Conservation (phyloP, 2,888 invertebrate species). For the Ferdinandea cuprea region DNA sequence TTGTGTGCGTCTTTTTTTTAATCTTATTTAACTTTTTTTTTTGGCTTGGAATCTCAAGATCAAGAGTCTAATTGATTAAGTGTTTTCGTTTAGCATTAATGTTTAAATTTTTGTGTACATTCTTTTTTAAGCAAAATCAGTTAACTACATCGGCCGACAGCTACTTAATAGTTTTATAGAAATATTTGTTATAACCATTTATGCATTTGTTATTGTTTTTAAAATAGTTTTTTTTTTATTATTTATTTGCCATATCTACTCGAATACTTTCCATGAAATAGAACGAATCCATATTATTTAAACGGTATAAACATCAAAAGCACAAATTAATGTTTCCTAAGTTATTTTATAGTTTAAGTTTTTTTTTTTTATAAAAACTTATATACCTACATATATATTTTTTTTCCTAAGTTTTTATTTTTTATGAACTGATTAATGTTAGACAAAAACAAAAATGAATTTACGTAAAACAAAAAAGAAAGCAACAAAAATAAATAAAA, state of each 20-base stretch:
- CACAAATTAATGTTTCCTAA: conserved; percentile 68
- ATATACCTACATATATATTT: conserved; percentile 8
- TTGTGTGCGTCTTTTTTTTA: conserved; percentile 48
- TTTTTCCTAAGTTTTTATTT: conserved; percentile 38
- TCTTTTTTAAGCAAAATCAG: conserved; percentile 34
- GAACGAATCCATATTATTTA: conserved; percentile 47
- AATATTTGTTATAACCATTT: conserved; percentile 40
- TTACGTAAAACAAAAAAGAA: conserved; percentile 21
- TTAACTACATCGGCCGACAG: conserved; percentile 61
- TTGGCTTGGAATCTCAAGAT: conserved; percentile 64
- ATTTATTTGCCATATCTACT: conserved; percentile 57
- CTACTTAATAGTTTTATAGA: conserved; percentile 67
- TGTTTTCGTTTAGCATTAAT: conserved; percentile 48
- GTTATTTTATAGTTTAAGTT: conserved; percentile 63
- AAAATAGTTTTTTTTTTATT: conserved; percentile 33
- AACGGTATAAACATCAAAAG: conserved; percentile 44
- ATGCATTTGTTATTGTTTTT: conserved; percentile 62
- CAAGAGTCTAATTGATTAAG: conserved; percentile 44
- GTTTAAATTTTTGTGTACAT: conserved; percentile 44
- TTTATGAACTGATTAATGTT: conserved; percentile 73
- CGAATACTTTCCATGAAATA: conserved; percentile 69
- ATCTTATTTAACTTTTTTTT: conserved; percentile 22
- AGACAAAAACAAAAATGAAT: conserved; percentile 44
- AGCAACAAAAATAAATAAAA: conserved; percentile 24
- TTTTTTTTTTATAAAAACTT: neutral